These are phyloP conservation scores for Myiotriccus ornatus DNA, from an alignment of 2,797 vertebrate genomes.

Conservation along the genomic window DNA sequence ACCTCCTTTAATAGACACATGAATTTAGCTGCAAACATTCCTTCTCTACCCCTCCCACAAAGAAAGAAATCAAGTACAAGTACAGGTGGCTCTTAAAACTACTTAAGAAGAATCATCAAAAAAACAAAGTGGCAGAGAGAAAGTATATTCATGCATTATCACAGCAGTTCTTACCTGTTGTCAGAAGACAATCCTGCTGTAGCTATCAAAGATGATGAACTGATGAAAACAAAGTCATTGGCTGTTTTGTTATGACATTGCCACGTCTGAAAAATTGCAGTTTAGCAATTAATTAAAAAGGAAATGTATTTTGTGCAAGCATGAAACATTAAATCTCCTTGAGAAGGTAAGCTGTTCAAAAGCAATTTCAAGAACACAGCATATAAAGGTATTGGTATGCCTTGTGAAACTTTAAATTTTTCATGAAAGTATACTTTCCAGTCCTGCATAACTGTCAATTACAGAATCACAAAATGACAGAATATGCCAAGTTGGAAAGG, in stretches of 20 bases:
- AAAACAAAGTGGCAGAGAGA: background rate
- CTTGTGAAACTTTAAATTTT: background rate
- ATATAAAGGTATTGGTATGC: background rate
- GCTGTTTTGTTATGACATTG: constrained; percentile 98
- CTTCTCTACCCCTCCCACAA: background rate
- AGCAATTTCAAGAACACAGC: background rate
- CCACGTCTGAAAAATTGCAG: constrained; percentile 82
- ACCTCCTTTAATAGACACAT: background rate
- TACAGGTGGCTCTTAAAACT: background rate
- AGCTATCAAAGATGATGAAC: constrained; percentile 94
- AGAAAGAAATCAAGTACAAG: background rate
- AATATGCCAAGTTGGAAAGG: background rate
- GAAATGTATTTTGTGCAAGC: background rate
- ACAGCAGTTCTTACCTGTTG: constrained; percentile 83
- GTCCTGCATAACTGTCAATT: accelerated
- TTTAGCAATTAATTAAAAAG: constrained; percentile 41
- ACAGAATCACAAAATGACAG: background rate
- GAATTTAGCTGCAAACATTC: background rate
- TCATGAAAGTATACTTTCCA: background rate
- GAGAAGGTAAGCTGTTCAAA: background rate
- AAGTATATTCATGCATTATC: background rate
- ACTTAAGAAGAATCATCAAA: background rate
- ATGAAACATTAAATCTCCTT: background rate
- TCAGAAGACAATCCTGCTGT: constrained; percentile 95
- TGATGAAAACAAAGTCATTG: constrained; percentile 95